Evolutionary conservation across 2,797 vertebrate species (phyloP).

Genomic region (Catharus ustulatus): DNA sequence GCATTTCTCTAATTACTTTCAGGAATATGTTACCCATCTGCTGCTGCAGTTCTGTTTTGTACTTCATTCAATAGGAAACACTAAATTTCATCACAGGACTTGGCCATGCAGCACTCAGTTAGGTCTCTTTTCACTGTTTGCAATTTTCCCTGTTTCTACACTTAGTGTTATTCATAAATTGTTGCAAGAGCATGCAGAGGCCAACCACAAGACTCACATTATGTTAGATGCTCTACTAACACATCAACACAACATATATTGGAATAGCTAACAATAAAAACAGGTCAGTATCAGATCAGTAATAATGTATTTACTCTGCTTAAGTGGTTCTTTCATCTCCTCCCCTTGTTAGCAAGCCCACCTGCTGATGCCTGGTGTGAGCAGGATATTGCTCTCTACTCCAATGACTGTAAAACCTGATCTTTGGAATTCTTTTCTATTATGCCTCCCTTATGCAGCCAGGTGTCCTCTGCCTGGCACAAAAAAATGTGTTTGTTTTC

Average conservation of each 20-base stretch:
- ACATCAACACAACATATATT: neutral
- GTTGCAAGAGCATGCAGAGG: neutral
- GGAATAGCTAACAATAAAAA: neutral
- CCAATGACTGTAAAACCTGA: neutral
- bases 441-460: neutral
- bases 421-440: neutral
- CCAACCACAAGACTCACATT: neutral
- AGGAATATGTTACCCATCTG: neutral
- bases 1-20: neutral
- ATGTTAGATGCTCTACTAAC: neutral
- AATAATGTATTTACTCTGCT: neutral
- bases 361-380: neutral
- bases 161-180: neutral
- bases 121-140: neutral
- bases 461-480: neutral
- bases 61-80: neutral
- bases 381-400: neutral
- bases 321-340: neutral
- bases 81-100: neutral
- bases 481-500: constrained; percentile 4
- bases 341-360: neutral
- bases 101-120: neutral
- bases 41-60: neutral
- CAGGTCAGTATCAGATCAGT: neutral
- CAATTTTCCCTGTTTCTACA: neutral